These are phyloP conservation scores for Papilio polyxenes DNA, from an alignment of 1,140 invertebrate species.

Conservation along the genomic window DNA sequence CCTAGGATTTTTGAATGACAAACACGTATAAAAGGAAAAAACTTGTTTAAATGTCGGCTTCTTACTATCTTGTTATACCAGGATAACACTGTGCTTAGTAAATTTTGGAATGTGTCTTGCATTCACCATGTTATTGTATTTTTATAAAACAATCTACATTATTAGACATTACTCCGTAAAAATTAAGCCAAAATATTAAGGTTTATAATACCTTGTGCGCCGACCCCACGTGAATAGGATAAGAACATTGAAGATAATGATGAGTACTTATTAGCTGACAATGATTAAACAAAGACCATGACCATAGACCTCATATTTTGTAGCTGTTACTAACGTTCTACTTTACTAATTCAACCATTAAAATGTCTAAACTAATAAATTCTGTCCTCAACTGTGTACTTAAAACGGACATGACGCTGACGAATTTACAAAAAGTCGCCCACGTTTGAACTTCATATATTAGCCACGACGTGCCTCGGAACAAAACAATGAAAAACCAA, in stretches of 20 bases:
- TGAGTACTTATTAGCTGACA: no score
- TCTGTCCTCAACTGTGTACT: background rate
- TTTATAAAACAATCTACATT: background rate
- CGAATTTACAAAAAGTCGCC: background rate
- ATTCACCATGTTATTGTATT: background rate
- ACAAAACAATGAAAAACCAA: background rate
- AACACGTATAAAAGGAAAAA: background rate
- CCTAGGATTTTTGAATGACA: slow-evolving; percentile 25
- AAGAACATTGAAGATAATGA: no score
- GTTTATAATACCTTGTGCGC: no score
- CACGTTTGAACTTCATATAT: background rate
- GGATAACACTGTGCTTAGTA: no score
- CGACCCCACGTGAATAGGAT: no score
- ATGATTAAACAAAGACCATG: no score
- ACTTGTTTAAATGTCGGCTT: background rate
- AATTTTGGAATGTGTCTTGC: background rate
- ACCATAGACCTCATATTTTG: background rate
- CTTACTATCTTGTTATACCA: no score
- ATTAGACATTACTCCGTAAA: background rate
- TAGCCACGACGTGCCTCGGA: background rate
- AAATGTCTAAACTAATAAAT: background rate
- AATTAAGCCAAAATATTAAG: no score
- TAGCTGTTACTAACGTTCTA: background rate
- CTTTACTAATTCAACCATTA: background rate
- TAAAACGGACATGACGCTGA: no score